Evolutionary conservation across 2,888 invertebrate genomes (phyloP), one percentile per base, ranked within the genome.

Genomic region (Seladonia tumulorum): DNA sequence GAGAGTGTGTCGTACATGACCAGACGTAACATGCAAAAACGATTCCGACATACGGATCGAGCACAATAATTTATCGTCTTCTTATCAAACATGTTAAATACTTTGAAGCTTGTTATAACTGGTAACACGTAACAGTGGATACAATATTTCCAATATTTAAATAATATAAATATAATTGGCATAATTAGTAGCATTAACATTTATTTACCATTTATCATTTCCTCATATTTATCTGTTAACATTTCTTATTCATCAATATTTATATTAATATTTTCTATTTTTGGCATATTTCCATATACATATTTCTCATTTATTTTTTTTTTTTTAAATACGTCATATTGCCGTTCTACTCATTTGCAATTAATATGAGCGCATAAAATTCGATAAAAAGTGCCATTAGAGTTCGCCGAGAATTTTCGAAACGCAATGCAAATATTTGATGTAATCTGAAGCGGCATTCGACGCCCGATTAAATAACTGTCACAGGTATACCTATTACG

Each of bases 1-100:
- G 57, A 57, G n/a, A 57, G 12, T 57, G 57, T 57, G 57, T 57
- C n/a, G 57, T n/a, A n/a, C 57, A 57, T n/a, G 57, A 57, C n/a
- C 57, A 12, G 22, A 57, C 57, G 57, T 57, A 57, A 57, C 57
- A n/a, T n/a, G 22, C 12, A 57, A 57, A 57, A n/a, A n/a, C n/a
- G n/a, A 57, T 57, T 57, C 12, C 57, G 53, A 57, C 53, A 57
- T 10, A 18, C n/a, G 53, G 3, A 57, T 57, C 53, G n/a, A 57
- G n/a, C n/a, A 57, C 4, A 57, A n/a, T 57, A 57, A n/a, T 57
- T 57, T 57, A 57, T 57, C 57, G n/a, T 57, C 10, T n/a, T 57
- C n/a, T 12, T 57, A n/a, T n/a, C 12, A n/a, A 57, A 10, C 12
- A n/a, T n/a, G 53, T 53, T 53, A 10, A 53, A 53, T 22, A n/a